A percentile compares a stretch with the other conserved stretches of the same genome.
Conservation (phyloP, 35 echinoderm and acorn worm genomes). For the Lytechinus pictus region DNA sequence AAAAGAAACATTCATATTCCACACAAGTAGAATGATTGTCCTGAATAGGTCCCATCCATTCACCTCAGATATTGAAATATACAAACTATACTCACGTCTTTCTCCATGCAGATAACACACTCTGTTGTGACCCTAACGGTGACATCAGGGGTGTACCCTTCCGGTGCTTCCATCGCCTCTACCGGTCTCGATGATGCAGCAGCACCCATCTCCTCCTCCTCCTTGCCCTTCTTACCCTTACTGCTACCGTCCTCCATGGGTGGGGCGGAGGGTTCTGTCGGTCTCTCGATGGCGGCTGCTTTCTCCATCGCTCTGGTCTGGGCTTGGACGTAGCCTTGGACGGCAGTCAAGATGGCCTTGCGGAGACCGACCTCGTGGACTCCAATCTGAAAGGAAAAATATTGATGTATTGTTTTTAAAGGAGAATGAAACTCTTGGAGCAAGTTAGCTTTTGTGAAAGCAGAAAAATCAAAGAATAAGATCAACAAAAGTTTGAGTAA, state of each 20-base stretch:
- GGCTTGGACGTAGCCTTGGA: conserved; percentile 56
- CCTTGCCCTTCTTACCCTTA: conserved; percentile 8
- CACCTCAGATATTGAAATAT: not conserved
- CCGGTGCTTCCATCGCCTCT: conserved; percentile 23
- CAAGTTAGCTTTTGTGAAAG: too few relatives aligned
- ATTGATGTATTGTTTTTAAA: too few relatives aligned
- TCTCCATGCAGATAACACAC: conserved; percentile 94
- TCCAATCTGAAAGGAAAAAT: conserved; percentile 55
- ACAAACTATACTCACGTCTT: conserved; percentile 64
- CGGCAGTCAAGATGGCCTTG: conserved; percentile 50
- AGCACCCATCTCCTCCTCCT: conserved; percentile 41
- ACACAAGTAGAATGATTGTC: too few relatives aligned
- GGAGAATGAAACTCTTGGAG: too few relatives aligned
- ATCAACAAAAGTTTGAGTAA: too few relatives aligned
- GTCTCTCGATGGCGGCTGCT: conserved; percentile 58
- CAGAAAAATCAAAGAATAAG: too few relatives aligned
- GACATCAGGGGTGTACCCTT: conserved; percentile 67
- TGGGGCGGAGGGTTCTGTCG: not conserved
- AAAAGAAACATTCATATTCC: too few relatives aligned
- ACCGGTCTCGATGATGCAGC: conserved; percentile 3
- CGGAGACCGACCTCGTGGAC: conserved; percentile 71
- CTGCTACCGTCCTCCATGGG: not conserved
- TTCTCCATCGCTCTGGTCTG: conserved; percentile 68
- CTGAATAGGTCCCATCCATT: too few relatives aligned
- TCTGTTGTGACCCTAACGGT: conserved; percentile 86